Evolutionary conservation across 2,888 invertebrate species (phyloP), one percentile per base, ranked within the genome.

Genomic region (Kryphioiulus occultus): DNA sequence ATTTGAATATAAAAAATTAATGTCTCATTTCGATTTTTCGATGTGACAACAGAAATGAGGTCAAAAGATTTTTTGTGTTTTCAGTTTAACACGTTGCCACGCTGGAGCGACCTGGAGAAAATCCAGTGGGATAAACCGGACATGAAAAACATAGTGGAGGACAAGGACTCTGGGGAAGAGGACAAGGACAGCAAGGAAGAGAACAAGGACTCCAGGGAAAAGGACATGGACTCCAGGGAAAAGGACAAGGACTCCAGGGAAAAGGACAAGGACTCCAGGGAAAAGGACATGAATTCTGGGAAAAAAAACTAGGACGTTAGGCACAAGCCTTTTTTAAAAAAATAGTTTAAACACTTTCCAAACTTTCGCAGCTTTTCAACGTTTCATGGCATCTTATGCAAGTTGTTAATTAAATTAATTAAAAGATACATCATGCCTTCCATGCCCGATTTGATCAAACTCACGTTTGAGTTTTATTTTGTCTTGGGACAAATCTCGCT

Each of bases 101-200:
- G 78, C 9, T 78, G 78, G 78, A 78, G 78, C 15, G 78, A 78
- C 26, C 26, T 78, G 78, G 78, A 78, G 4, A 78, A 78, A 78
- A 78, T 78, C 30, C 30, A 30, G 0, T 78, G 78, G 78, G 78
- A 78, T 78, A 78, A 78, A 12, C 78, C 78, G 0, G 17, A 78
- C 4, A 30, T 30, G 10, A 30, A 26, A 5, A 15, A 30, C 2
- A 78, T 1, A 78, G 0, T 15, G 9, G 30, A 78, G 4, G 30
- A 78, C 12, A 78, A 30, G 78, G 22, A 26, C 5, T 1, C 22
- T 3, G 9, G n/a, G 22, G 22, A 59, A 2, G 59, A 47, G 3
- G 9, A 35, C 35, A 35, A 12, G n/a, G n/a, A 59, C 12, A n/a
- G 17, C 53, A 59, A 3, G 44, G 10, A 44, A n/a, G 19, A 7